phyloP scores from a whole-genome alignment of 2,113 vertebrate species.

The Meleagris gallopavo region DNA sequence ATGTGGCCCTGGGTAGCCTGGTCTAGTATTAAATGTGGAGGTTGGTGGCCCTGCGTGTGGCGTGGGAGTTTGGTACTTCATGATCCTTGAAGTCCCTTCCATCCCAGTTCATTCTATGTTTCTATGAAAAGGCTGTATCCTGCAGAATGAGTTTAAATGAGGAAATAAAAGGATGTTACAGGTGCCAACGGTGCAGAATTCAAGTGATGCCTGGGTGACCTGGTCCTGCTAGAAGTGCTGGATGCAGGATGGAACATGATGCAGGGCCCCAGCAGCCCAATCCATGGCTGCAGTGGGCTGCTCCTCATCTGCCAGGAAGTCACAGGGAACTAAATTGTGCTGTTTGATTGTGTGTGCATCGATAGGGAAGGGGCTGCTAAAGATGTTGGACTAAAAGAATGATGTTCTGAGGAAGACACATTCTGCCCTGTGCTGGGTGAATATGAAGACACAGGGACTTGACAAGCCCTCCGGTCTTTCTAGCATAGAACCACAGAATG shows the following conservation, averaged over 20 bases:
- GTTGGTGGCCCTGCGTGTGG: too few relatives aligned
- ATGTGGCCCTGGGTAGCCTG: too few relatives aligned
- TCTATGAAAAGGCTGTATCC: background rate
- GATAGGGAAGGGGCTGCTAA: background rate
- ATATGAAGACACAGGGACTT: background rate
- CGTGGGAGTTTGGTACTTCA: too few relatives aligned
- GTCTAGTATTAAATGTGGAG: too few relatives aligned
- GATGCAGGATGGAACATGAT: background rate
- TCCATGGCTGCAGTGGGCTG: background rate
- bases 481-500: too few relatives aligned
- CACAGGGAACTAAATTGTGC: background rate
- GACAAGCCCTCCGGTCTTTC: background rate
- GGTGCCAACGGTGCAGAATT: background rate
- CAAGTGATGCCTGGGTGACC: background rate
- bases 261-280: background rate
- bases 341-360: background rate
- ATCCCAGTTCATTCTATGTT: too few relatives aligned
- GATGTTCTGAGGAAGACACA: background rate
- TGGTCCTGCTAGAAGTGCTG: background rate
- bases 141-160: background rate
- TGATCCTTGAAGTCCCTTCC: too few relatives aligned
- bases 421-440: background rate
- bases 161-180: background rate
- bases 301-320: background rate
- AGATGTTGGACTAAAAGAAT: background rate